These are phyloP conservation scores for Bombus picipes DNA, from an alignment of 1,140 invertebrate species.

Conservation along the genomic window DNA sequence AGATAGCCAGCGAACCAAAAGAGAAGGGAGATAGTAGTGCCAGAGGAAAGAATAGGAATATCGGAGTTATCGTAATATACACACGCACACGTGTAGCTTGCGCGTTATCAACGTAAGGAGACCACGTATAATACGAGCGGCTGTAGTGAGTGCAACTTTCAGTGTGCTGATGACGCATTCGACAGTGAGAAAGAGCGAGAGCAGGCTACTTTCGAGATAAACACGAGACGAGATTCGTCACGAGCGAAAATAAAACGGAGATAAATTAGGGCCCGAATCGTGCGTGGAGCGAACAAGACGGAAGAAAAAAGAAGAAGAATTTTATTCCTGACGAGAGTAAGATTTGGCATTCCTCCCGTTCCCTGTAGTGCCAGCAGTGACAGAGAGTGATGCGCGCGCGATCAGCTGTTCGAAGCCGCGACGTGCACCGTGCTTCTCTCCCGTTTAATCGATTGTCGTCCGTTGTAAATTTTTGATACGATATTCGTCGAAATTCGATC, in stretches of 20 bases:
- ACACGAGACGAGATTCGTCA: conserved; percentile 16
- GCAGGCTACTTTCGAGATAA: not conserved
- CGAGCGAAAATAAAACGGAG: conserved; percentile 23
- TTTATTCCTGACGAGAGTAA: not conserved
- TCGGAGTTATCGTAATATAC: conserved; percentile 30
- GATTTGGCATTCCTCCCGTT: not conserved
- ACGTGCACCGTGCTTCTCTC: not conserved
- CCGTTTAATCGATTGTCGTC: not conserved
- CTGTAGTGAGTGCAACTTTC: conserved; percentile 17
- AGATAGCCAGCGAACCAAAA: conserved; percentile 4
- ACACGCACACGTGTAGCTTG: conserved; percentile 4
- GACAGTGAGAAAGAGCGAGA: not conserved
- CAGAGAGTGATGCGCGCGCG: not conserved
- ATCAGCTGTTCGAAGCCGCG: conserved; percentile 63
- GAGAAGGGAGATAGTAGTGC: conserved; percentile 23
- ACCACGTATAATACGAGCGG: conserved; percentile 19
- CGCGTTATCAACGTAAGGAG: not conserved
- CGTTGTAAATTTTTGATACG: not conserved
- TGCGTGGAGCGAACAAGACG: not conserved
- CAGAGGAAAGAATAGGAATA: conserved; percentile 24
- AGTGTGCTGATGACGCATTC: not conserved
- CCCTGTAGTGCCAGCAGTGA: not conserved
- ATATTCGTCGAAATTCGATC: too few species aligned
- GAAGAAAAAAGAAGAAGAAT: not conserved
- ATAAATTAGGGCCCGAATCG: conserved; percentile 4